Evolutionary conservation across 2,888 invertebrate species (phyloP).

Genomic region (Polymixis flavicincta): DNA sequence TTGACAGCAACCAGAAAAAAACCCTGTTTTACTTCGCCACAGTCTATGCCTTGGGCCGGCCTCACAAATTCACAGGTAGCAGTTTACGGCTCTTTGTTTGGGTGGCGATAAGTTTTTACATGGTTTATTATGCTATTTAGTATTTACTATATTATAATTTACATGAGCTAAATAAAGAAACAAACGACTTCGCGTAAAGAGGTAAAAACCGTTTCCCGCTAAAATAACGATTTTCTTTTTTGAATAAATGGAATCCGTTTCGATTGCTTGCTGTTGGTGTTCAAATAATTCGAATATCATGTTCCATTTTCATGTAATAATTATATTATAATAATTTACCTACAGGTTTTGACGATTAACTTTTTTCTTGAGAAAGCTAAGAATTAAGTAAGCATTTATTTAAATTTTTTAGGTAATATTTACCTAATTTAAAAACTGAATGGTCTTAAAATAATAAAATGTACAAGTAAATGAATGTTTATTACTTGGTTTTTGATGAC

Average conservation of each 20-base stretch:
- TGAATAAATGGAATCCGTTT: conserved; percentile 33
- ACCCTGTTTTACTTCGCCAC: conserved; percentile 58
- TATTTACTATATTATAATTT: conserved; percentile 64
- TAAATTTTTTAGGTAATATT: too few relatives aligned
- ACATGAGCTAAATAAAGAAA: conserved; percentile 70
- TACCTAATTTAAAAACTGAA: too few relatives aligned
- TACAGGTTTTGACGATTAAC: too few relatives aligned
- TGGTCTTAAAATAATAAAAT: too few relatives aligned
- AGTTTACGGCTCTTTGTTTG: conserved; percentile 85
- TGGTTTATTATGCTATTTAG: conserved; percentile 79
- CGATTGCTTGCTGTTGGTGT: conserved; percentile 1
- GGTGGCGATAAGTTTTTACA: conserved; percentile 85
- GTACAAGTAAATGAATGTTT: too few relatives aligned
- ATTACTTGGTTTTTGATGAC: neutral
- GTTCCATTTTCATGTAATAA: conserved; percentile 6
- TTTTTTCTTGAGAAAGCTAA: too few relatives aligned
- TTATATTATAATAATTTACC: too few relatives aligned
- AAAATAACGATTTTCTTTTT: conserved; percentile 50
- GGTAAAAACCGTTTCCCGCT: conserved; percentile 42
- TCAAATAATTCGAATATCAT: neutral
- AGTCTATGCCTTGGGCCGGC: conserved; percentile 64
- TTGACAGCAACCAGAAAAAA: neutral
- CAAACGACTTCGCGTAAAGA: conserved; percentile 58
- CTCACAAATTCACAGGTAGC: conserved; percentile 83
- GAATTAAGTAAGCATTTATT: too few relatives aligned